Evolutionary conservation across 2,797 vertebrate species (phyloP).

Genomic region (Leuciscus waleckii): DNA sequence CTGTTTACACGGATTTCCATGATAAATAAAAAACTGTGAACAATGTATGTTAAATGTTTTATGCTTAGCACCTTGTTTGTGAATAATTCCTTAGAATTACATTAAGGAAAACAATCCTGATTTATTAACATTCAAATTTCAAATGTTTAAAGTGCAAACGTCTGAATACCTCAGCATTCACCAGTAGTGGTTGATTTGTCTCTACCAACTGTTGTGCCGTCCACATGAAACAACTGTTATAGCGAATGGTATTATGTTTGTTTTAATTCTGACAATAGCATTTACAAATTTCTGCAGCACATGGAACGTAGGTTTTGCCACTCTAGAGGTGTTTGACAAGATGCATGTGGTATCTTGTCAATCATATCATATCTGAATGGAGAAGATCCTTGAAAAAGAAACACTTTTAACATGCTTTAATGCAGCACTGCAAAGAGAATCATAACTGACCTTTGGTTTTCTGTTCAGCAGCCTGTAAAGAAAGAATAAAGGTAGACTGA

Average conservation of each 20-base stretch:
- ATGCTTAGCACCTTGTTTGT: background rate
- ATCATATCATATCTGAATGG: background rate
- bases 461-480: slow-evolving; percentile 95
- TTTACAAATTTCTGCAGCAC: background rate
- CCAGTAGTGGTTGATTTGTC: background rate
- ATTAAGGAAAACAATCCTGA: background rate
- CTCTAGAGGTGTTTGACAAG: background rate
- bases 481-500: slow-evolving; percentile 63
- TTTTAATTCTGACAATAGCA: background rate
- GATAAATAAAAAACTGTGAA: background rate
- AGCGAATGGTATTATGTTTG: background rate
- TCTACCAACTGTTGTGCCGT: slow-evolving; percentile 14
- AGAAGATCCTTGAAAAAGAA: background rate
- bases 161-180: background rate
- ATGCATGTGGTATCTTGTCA: background rate
- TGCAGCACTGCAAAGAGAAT: slow-evolving; percentile 16
- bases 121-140: background rate
- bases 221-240: background rate
- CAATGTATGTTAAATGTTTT: background rate
- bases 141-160: background rate
- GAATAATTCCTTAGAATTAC: background rate
- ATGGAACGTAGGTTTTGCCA: background rate
- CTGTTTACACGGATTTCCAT: background rate
- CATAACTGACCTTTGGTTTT: slow-evolving; percentile 97
- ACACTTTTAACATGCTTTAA: background rate